phyloP scores from a whole-genome alignment of 2,797 vertebrate species.

The Acropternis orthonyx region DNA sequence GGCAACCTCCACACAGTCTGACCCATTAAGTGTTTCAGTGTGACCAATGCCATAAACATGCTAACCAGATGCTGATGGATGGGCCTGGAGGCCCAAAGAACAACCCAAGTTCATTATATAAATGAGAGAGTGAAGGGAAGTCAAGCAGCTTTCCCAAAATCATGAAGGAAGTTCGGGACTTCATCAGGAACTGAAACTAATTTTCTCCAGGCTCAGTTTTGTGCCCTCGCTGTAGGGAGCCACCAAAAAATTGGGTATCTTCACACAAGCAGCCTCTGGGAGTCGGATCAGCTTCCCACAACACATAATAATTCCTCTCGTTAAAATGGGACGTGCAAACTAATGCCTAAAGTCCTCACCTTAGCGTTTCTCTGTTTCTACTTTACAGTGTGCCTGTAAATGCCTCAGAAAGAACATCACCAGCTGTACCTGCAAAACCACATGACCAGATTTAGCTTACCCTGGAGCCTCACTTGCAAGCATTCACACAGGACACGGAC shows the following conservation, averaged over 20 bases:
- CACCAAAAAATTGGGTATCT: constrained; percentile 25
- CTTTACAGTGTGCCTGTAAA: constrained; percentile 46
- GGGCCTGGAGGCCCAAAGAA: constrained; percentile 53
- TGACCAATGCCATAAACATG: constrained; percentile 33
- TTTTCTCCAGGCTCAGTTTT: constrained; percentile 40
- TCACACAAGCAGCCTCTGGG: constrained; percentile 49
- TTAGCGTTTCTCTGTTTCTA: constrained; percentile 12
- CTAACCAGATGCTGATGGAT: constrained; percentile 59
- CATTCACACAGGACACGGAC: background rate
- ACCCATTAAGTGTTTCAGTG: constrained; percentile 17
- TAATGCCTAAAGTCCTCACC: constrained; percentile 52
- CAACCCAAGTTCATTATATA: constrained; percentile 27
- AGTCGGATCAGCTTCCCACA: constrained; percentile 48
- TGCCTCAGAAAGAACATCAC: constrained; percentile 10
- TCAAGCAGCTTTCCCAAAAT: constrained; percentile 54
- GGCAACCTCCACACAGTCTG: background rate
- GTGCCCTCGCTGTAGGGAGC: constrained; percentile 12
- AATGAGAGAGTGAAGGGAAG: background rate
- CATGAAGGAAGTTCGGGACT: constrained; percentile 45
- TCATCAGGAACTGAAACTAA: constrained; percentile 47
- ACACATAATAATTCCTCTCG: constrained; percentile 41
- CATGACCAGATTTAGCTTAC: background rate
- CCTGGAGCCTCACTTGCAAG: background rate
- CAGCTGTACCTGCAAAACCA: background rate
- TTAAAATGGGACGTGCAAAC: constrained; percentile 19